Evolutionary conservation across 2,113 vertebrate genomes (phyloP).

Genomic region (Carassius carassius): DNA sequence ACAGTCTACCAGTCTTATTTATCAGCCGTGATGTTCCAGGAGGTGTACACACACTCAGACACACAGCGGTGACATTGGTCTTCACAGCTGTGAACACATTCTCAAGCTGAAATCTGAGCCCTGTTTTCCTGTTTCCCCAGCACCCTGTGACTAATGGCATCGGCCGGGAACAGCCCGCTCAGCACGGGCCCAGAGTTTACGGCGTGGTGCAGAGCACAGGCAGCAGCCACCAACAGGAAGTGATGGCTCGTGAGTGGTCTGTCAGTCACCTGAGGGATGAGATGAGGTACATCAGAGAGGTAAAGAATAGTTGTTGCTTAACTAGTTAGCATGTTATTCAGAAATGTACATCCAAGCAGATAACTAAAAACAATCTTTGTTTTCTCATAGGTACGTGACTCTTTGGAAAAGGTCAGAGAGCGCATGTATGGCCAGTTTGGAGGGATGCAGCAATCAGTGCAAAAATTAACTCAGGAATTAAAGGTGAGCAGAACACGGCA

Average conservation of each 20-base stretch:
- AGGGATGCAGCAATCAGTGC: slow-evolving; percentile 92
- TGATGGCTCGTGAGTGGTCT: slow-evolving; percentile 93
- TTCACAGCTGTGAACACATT: slow-evolving; percentile 7
- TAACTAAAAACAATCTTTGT: background rate
- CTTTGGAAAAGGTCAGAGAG: slow-evolving; percentile 94
- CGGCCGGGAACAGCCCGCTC: slow-evolving; percentile 69
- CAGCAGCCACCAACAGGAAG: slow-evolving; percentile 86
- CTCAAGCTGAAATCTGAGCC: slow-evolving; percentile 70
- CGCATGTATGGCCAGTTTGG: slow-evolving; percentile 94
- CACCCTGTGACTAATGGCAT: slow-evolving; percentile 79
- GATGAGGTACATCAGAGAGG: slow-evolving; percentile 96
- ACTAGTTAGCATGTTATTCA: background rate
- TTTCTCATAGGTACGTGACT: slow-evolving; percentile 86
- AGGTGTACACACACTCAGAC: background rate
- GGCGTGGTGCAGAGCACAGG: slow-evolving; percentile 85
- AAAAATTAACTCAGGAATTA: slow-evolving; percentile 87
- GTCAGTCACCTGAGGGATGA: slow-evolving; percentile 90
- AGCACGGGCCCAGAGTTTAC: slow-evolving; percentile 83
- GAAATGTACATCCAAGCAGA: background rate
- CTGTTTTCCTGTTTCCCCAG: slow-evolving; percentile 75
- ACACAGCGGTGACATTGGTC: background rate
- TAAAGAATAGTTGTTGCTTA: slow-evolving; percentile 56
- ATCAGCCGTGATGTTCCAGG: background rate
- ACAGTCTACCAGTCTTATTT: background rate
- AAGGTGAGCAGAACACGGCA: slow-evolving; percentile 73